Conservation (phyloP, 2,888 invertebrate species). For the Laspeyria flexula region DNA sequence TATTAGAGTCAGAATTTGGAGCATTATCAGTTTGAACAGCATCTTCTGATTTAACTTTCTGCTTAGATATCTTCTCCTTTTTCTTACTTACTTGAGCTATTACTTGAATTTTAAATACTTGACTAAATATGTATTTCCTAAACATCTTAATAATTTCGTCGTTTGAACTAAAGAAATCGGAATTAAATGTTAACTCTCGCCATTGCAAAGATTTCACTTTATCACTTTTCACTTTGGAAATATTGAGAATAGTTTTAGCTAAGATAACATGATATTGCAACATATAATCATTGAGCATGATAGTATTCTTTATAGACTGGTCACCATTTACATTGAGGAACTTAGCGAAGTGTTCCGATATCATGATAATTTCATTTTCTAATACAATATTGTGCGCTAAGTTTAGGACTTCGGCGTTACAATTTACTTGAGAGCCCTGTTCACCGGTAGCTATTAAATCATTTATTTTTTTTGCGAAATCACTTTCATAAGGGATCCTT, state of each 20-base stretch:
- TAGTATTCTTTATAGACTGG: not conserved
- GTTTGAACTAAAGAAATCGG: conserved; percentile 17
- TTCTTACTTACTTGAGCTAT: not conserved
- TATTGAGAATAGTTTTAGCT: conserved; percentile 10
- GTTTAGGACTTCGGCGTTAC: conserved; percentile 13
- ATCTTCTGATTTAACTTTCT: not conserved
- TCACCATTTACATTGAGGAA: conserved; percentile 4
- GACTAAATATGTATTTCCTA: not conserved
- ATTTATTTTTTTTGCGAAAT: not conserved
- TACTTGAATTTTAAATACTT: not conserved
- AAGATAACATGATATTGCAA: conserved; percentile 25
- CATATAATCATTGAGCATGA: conserved; percentile 17
- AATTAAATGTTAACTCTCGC: conserved; percentile 7
- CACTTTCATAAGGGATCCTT: not conserved
- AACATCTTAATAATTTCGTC: conserved; percentile 7
- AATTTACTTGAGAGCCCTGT: conserved; percentile 6
- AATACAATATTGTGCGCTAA: conserved; percentile 18
- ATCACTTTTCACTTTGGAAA: conserved; percentile 8
- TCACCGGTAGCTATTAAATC: conserved; percentile 27
- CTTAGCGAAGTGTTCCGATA: conserved; percentile 17
- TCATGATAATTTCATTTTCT: conserved; percentile 11
- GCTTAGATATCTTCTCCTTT: not conserved
- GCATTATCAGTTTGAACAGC: not conserved
- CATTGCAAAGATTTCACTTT: conserved; percentile 1
- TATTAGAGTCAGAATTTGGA: not conserved